Evolutionary conservation across 2,888 invertebrate genomes (phyloP).

Genomic region (Latheticus oryzae): DNA sequence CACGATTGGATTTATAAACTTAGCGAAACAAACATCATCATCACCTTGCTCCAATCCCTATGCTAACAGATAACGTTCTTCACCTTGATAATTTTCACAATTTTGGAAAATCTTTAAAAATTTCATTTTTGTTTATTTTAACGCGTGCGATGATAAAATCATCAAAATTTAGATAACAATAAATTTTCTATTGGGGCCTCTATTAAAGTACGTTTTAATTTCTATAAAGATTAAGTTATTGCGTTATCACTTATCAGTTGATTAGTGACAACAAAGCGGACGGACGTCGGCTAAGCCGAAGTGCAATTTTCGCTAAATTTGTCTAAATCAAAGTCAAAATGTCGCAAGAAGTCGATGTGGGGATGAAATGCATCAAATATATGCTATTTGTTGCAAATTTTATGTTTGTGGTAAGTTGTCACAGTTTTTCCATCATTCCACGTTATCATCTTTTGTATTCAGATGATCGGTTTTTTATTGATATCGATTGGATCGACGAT

Average conservation of each 20-base stretch:
- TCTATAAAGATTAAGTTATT: constrained; percentile 10
- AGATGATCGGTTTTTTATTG: constrained; percentile 77
- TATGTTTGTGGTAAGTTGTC: constrained; percentile 73
- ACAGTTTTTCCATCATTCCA: constrained; percentile 30
- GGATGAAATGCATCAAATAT: constrained; percentile 75
- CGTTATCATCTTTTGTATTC: constrained; percentile 52
- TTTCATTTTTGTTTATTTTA: too few species aligned
- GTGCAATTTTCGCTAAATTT: not conserved
- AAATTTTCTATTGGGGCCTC: too few species aligned
- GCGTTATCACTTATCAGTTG: constrained; percentile 36
- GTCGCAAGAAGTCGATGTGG: constrained; percentile 68
- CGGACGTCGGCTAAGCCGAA: constrained; percentile 2
- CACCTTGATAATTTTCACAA: too few species aligned
- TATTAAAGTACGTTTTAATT: constrained; percentile 1
- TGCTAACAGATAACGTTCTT: constrained; percentile 12
- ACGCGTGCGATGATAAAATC: too few species aligned
- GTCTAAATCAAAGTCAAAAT: constrained; percentile 46
- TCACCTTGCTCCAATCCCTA: too few species aligned
- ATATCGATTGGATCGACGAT: constrained; percentile 75
- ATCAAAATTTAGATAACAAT: too few species aligned
- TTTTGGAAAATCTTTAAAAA: too few species aligned
- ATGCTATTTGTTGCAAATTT: constrained; percentile 76
- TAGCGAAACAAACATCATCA: constrained; percentile 35
- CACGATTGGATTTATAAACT: constrained; percentile 39
- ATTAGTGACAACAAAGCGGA: constrained; percentile 21